Evolutionary conservation across 2,888 invertebrate genomes (phyloP), one percentile per base, ranked within the genome.

Genomic region (Magallana nippona): DNA sequence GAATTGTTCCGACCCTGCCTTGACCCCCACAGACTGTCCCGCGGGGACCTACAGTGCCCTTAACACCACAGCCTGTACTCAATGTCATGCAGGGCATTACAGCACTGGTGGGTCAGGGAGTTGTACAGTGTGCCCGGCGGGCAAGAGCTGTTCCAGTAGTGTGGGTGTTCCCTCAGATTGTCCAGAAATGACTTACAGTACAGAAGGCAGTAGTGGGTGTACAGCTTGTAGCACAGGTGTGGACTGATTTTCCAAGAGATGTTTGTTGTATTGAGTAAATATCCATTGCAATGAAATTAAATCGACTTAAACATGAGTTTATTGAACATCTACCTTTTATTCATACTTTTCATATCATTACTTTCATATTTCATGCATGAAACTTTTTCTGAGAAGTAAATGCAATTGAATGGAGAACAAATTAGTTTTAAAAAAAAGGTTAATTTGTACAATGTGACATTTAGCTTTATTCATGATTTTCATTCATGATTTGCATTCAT

Each of bases 121-220:
- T 10, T 93, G 91, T 84, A 87, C 85, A 15, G 60, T 84, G 17
- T 93, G 93, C 87, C 90, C 90, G 11, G 88, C 86, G 10, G 91
- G 92, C 10, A 84, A 89, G 78, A 87, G 87, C 62, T 92, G 92
- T 81, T 83, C 85, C 32, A 84, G 88, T 77, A 84, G 86, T 60
- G 55, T 10, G 17, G 62, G 62, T 32, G 27, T 86, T 13, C 79
- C 79, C 19, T 79, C 83, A 10, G 56, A 85, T 58, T 89, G 89
- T 85, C 44, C 80, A 19, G 86, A 86, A 19, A 87, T 88, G 56
- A 86, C 84, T 10, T 87, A 83, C 82, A 88, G 89, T 81, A 79
- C 84, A 60, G 81, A 85, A 55, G 89, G 89, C n/a, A 82, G 77
- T 15, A 77, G 78, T 63, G n/a, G 27, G 10, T 87, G 88, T 84